Evolutionary conservation across 35 echinoderm and acorn worm species (phyloP), one percentile per base, ranked within the genome.

Genomic region (Lytechinus variegatus): DNA sequence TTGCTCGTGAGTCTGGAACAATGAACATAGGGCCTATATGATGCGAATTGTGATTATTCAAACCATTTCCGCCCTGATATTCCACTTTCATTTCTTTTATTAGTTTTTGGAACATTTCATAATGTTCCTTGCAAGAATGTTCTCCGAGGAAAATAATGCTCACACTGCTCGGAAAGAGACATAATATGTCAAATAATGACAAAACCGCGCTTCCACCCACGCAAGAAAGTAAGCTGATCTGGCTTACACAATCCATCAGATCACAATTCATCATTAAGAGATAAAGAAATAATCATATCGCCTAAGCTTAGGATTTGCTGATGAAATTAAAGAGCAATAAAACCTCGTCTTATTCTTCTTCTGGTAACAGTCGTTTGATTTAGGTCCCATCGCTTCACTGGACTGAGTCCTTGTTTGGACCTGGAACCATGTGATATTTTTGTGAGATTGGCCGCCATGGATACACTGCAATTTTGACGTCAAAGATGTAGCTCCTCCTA

Each of bases 251-350:
- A 79, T 79, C 66, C 66, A 3, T 21, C 66, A 44, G 66, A 79
- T 79, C 14, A 79, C n/a, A 79, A 2, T 79, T 79, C 66, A 79
- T 79, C 19, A 79, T 71, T 6, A 79, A 79, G 8, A 79, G 7
- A n/a, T 79, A 44, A 44, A 44, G 33, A 44, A 44, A 44, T 44
- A 44, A 79, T 79, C 66, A 24, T 24, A 16, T 1, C n/a, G 66
- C 19, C n/a, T 79, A 24, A n/a, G 66, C 66, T 79, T 24, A 4
- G 66, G 66, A 79, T 79, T 79, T 79, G 19, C 19, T 6, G 19
- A 79, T 24, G 21, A 79, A 79, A 79, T 79, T 79, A 79, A 79
- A 79, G 66, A 79, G 66, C 66, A 79, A 79, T 79, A 79, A 79
- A 71, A 79, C 19, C 7, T 6, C 1, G 66, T n/a, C 19, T 24